Evolutionary conservation across 2,797 vertebrate genomes (phyloP).

Genomic region (Pelodytes ibericus): DNA sequence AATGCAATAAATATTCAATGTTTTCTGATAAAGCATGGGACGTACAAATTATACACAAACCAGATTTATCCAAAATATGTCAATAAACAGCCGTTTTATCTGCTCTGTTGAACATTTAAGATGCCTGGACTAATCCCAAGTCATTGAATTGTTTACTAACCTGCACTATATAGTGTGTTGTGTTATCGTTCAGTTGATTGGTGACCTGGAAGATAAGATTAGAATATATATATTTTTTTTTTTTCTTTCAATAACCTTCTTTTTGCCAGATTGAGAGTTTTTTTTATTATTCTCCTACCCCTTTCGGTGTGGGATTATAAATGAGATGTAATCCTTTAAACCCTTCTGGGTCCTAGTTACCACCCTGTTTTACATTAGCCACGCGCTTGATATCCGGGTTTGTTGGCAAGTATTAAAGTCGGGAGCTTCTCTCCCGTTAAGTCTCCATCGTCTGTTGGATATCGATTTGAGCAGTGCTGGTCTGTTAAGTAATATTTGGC

Average conservation of each 20-base stretch:
- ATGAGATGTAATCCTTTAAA: conserved; percentile 17
- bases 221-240: no score
- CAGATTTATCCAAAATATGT: no score
- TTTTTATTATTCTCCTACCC: conserved; percentile 8
- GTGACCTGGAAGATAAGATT: conserved; percentile 38
- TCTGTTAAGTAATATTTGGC: conserved; percentile 42
- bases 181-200: neutral
- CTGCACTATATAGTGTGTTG: no score
- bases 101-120: no score
- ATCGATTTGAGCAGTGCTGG: conserved; percentile 27
- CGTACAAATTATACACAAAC: no score
- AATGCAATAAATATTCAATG: no score
- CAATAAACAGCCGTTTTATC: no score
- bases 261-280: neutral
- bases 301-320: conserved; percentile 26
- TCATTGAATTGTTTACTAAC: neutral
- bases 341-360: conserved; percentile 5
- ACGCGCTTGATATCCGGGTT: no score
- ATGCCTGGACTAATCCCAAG: neutral
- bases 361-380: neutral
- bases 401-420: no score
- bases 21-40: no score
- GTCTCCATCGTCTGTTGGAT: conserved; percentile 32
- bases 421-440: no score
- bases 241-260: no score